Evolutionary conservation across 2,113 vertebrate genomes (phyloP).

Genomic region (Petroica traversi): DNA sequence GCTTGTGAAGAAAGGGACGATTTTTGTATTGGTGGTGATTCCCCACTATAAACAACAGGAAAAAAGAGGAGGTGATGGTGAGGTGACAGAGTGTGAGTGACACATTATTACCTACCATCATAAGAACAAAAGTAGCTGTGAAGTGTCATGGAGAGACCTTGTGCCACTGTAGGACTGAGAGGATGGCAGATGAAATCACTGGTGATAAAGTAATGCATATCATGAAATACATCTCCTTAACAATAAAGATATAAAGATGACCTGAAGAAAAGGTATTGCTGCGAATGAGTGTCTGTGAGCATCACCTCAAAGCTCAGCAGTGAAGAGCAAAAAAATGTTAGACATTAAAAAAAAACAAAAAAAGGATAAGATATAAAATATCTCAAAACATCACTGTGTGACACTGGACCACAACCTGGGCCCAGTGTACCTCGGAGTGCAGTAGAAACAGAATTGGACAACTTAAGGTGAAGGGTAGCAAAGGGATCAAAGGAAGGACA

Average conservation of each 20-base stretch:
- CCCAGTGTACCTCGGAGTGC: accelerated
- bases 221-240: neutral
- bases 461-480: neutral
- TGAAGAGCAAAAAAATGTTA: neutral
- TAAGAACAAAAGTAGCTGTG: neutral
- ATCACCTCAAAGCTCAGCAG: neutral
- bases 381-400: neutral
- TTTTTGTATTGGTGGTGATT: neutral
- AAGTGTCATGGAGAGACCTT: neutral
- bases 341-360: neutral
- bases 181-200: neutral
- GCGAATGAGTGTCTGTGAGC: neutral
- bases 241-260: neutral
- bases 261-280: neutral
- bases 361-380: neutral
- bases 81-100: neutral
- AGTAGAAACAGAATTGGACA: neutral
- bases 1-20: neutral
- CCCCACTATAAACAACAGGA: neutral
- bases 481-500: neutral
- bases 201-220: neutral
- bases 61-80: neutral
- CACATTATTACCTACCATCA: neutral
- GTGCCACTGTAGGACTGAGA: neutral
- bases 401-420: neutral